Conservation (phyloP, 2,797 vertebrate species). For the Poeciliopsis infans region DNA sequence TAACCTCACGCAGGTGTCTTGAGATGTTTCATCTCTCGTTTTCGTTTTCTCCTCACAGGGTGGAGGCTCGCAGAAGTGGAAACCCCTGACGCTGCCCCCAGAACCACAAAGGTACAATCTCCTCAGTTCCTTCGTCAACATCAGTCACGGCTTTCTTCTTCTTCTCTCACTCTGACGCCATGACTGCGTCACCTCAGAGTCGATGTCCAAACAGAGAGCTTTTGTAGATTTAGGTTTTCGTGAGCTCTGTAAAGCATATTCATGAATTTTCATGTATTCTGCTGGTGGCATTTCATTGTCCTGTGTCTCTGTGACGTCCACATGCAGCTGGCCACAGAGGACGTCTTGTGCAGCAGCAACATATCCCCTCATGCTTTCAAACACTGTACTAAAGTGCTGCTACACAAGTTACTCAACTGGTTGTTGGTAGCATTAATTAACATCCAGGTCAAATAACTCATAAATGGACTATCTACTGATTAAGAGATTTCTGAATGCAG, state of each 20-base stretch:
- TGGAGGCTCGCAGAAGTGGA: conserved; percentile 85
- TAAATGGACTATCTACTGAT: neutral
- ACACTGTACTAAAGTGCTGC: conserved; percentile 1
- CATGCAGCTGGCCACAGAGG: conserved; percentile 38
- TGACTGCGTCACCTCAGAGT: neutral
- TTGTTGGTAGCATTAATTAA: neutral
- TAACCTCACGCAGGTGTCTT: conserved; percentile 29
- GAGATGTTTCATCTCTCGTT: conserved; percentile 35
- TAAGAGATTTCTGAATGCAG: neutral
- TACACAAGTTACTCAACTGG: too few relatives aligned
- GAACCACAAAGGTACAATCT: conserved; percentile 88
- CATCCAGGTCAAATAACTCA: neutral
- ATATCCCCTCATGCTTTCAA: conserved; percentile 28
- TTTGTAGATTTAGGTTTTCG: neutral
- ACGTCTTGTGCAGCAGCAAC: conserved; percentile 40
- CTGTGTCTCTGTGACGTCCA: conserved; percentile 45
- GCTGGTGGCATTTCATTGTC: conserved; percentile 18
- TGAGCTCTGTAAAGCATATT: conserved; percentile 8
- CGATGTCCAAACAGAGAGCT: neutral
- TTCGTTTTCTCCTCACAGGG: conserved; percentile 63
- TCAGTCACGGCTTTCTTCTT: neutral
- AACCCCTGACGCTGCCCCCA: conserved; percentile 82
- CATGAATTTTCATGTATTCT: conserved; percentile 54
- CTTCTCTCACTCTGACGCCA: neutral
- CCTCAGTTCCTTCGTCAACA: neutral